These are phyloP conservation scores for Schizopygopsis pylzovi DNA, from an alignment of 2,797 vertebrate species.

Conservation along the genomic window DNA sequence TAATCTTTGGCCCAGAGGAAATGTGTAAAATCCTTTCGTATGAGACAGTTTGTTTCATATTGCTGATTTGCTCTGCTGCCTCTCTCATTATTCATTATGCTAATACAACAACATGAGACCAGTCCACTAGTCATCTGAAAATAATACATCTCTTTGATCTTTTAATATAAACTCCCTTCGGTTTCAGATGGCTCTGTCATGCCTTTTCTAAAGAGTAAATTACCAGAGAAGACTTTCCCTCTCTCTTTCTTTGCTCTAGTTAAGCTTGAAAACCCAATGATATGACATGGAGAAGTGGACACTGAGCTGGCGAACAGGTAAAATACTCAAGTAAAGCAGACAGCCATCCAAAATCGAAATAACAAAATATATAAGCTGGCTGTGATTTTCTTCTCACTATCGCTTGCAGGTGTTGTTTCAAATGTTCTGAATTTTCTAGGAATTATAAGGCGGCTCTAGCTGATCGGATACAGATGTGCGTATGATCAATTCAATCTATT, in stretches of 20 bases:
- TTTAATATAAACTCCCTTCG: neutral
- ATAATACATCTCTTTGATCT: neutral
- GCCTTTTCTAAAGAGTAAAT: slow-evolving; percentile 15
- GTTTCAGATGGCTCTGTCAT: slow-evolving; percentile 20
- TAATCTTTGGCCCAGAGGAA: slow-evolving; percentile 5
- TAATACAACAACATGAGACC: slow-evolving; percentile 2
- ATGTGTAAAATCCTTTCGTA: slow-evolving; percentile 4
- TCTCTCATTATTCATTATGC: slow-evolving; percentile 31
- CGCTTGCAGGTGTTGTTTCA: slow-evolving; percentile 30
- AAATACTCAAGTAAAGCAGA: neutral
- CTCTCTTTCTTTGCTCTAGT: slow-evolving; percentile 1
- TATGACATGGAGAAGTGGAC: neutral
- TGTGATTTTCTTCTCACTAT: neutral
- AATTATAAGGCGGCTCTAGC: neutral
- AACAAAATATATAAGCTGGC: neutral
- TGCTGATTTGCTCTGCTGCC: slow-evolving; percentile 16
- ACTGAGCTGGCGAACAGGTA: neutral
- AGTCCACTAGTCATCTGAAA: neutral
- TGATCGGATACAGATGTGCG: slow-evolving; percentile 28
- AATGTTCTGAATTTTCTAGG: neutral
- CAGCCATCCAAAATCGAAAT: neutral
- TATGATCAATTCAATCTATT: neutral
- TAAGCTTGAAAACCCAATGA: neutral
- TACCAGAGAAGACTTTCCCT: neutral
- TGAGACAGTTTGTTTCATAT: slow-evolving; percentile 18